Evolutionary conservation across 2,888 invertebrate species (phyloP), one percentile per base, ranked within the genome.

Genomic region (Metalampra italica): DNA sequence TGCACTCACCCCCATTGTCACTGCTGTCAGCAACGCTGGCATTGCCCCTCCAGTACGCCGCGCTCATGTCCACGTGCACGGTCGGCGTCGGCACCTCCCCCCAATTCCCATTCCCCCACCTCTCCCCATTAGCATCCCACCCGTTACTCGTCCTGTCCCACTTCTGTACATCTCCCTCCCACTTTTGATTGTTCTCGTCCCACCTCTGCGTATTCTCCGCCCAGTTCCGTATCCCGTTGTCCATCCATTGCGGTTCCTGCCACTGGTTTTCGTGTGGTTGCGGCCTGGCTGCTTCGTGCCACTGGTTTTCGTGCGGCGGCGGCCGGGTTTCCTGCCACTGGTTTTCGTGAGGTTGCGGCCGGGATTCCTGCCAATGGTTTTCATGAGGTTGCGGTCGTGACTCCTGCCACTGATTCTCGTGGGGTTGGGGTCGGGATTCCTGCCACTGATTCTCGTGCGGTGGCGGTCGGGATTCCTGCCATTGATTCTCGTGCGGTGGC

Each of bases 21-120:
- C 90, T 90, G 64, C 87, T 88, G 34, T 86, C 89, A 0, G 88
- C 88, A 0, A 86, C 82, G 45, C 88, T 88, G 0, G 81, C 84
- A 37, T 83, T 84, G 0, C 84, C 86, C 41, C 87, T 65, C 85
- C 89, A 89, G 44, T 84, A 86, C 0, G 81, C 81, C 0, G 80
- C 83, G 40, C 75, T 81, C 81, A 82, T 78, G 51, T 87, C 88
- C 0, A 88, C 88, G 47, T 82, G 83, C 0, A 87, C 87, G 0
- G 87, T 89, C 0, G 87, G 88, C 1, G 88, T 88, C 0, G 82
- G 77, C 1, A 82, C 80, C 43, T 85, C 86, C 11, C 80, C 83
- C 88, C 88, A 87, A 43, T 80, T 79, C 1, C 77, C 79, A 42
- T 80, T 80, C 12, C 76, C 77, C 74, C 79, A 78, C 53, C 78